Evolutionary conservation across 2,888 invertebrate genomes (phyloP).

Genomic region (Leptura quadrifasciata): DNA sequence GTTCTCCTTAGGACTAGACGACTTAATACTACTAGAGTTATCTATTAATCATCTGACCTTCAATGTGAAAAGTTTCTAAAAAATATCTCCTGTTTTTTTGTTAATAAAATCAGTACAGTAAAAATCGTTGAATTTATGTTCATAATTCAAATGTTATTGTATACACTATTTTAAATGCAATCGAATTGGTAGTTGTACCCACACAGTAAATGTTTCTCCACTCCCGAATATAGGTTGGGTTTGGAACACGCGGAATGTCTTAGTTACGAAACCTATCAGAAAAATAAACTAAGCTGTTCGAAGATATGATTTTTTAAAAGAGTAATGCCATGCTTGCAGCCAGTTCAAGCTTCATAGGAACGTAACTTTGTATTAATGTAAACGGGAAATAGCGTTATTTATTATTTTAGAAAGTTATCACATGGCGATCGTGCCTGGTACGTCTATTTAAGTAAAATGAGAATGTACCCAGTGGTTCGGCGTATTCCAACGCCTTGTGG

Average conservation of each 20-base stretch:
- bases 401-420: slow-evolving; percentile 54
- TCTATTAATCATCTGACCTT: too few relatives aligned
- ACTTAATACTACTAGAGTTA: too few relatives aligned
- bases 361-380: slow-evolving; percentile 35
- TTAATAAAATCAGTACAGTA: not conserved
- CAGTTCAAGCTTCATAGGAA: slow-evolving; percentile 13
- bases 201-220: slow-evolving; percentile 30
- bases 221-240: slow-evolving; percentile 42
- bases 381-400: slow-evolving; percentile 43
- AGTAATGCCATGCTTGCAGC: not conserved
- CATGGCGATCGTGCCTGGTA: slow-evolving; percentile 52
- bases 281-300: not conserved
- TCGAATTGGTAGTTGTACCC: slow-evolving; percentile 25
- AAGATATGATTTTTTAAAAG: not conserved
- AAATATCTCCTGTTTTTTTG: too few relatives aligned
- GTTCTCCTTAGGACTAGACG: too few relatives aligned
- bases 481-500: not conserved
- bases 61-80: too few relatives aligned
- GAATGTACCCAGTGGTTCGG: slow-evolving; percentile 6
- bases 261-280: slow-evolving; percentile 10
- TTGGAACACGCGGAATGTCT: slow-evolving; percentile 18
- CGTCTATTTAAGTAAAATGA: slow-evolving; percentile 45
- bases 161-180: slow-evolving; percentile 27
- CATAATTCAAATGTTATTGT: not conserved
- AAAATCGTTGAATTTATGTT: not conserved